phyloP scores from a whole-genome alignment of 2,113 vertebrate species.

The Melospiza georgiana region DNA sequence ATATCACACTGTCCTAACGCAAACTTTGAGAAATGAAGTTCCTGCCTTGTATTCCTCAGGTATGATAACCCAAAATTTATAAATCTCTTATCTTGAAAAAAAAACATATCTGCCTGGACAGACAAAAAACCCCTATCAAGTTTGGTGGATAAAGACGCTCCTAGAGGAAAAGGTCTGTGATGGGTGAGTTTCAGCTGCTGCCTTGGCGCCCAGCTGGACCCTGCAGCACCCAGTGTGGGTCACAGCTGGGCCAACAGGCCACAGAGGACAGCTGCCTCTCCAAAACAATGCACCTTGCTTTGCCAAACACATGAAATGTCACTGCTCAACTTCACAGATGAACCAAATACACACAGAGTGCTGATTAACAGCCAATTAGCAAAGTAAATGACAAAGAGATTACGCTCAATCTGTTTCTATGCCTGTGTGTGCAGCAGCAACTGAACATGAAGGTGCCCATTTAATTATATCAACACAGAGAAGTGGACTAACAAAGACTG shows the following conservation, averaged over 20 bases:
- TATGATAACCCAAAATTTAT: not conserved
- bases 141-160: not conserved
- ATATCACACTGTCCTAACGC: not conserved
- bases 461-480: not conserved
- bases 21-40: not conserved
- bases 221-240: not conserved
- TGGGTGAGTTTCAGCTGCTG: not conserved
- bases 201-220: not conserved
- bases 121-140: not conserved
- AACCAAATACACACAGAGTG: not conserved
- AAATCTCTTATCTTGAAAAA: not conserved
- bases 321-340: not conserved
- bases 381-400: conserved; percentile 11
- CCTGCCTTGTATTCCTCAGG: not conserved
- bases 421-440: not conserved
- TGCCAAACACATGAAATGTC: conserved; percentile 1
- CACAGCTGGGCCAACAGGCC: not conserved
- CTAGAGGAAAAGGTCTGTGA: not conserved
- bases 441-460: not conserved
- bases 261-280: not conserved
- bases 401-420: not conserved
- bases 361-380: not conserved
- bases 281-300: not conserved
- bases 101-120: not conserved
- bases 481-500: not conserved